phyloP scores from a whole-genome alignment of 2,113 vertebrate species.

The Chionomys nivalis region DNA sequence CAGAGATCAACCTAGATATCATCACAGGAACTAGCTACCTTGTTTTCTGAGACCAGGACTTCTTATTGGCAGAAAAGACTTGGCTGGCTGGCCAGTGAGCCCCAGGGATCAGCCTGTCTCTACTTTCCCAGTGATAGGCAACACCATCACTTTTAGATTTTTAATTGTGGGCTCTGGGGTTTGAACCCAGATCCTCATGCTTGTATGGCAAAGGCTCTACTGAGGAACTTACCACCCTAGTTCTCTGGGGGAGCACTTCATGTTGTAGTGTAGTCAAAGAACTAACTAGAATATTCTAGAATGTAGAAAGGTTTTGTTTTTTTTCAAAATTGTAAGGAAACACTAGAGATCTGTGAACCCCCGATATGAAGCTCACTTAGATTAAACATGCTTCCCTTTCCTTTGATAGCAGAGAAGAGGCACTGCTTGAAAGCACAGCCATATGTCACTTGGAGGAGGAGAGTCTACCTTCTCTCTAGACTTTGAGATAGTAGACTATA shows the following conservation, averaged over 20 bases:
- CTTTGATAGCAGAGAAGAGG: not conserved
- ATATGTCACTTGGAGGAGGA: not conserved
- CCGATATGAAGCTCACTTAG: constrained; percentile 3
- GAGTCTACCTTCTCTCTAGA: not conserved
- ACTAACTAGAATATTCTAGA: constrained; percentile 12
- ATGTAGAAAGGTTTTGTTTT: constrained; percentile 26
- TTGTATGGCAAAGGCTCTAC: not conserved
- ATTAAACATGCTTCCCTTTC: not conserved
- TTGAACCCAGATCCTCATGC: not conserved
- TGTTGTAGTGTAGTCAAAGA: not conserved
- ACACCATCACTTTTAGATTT: not conserved
- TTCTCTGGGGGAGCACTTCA: not conserved
- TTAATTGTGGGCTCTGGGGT: not conserved
- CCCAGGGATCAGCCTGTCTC: no score
- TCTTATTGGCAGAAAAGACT: not conserved
- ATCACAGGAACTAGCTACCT: not conserved
- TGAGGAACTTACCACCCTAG: no score
- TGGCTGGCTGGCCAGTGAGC: no score
- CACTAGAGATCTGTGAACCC: not conserved
- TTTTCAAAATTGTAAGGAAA: constrained; percentile 11
- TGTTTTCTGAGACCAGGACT: no score
- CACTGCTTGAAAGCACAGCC: not conserved
- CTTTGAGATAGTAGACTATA: not conserved
- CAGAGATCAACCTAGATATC: not conserved
- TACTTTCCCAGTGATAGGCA: not conserved